These are phyloP conservation scores for Goniozus legneri DNA, from an alignment of 1,140 invertebrate species.

Conservation along the genomic window DNA sequence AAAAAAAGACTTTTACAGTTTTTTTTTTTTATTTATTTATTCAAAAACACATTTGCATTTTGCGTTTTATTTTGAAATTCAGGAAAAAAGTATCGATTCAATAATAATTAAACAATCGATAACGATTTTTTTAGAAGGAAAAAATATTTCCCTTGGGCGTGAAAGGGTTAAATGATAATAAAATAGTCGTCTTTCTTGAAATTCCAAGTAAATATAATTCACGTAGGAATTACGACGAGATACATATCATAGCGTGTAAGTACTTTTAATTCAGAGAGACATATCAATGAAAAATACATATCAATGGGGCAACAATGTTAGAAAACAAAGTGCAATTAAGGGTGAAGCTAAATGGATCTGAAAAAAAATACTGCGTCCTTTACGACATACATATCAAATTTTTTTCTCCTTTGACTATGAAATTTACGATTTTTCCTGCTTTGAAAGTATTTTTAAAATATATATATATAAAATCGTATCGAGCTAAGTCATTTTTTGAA, in stretches of 20 bases:
- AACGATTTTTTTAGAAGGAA: too few species aligned
- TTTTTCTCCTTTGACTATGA: neutral
- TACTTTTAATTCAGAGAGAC: constrained; percentile 8
- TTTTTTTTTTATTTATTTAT: too few species aligned
- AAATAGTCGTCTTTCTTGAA: neutral
- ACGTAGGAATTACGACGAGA: constrained; percentile 10
- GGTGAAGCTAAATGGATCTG: too few species aligned
- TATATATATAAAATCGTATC: too few species aligned
- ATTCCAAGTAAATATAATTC: neutral
- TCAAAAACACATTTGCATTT: neutral
- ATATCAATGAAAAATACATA: too few species aligned
- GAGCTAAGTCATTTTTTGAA: constrained; percentile 15
- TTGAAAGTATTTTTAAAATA: neutral
- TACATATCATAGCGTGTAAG: constrained; percentile 30
- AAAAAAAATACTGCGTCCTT: neutral
- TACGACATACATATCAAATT: neutral
- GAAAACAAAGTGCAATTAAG: too few species aligned
- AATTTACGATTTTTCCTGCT: neutral
- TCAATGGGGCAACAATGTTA: too few species aligned
- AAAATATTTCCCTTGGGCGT: too few species aligned
- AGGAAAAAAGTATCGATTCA: neutral
- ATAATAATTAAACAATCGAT: too few species aligned
- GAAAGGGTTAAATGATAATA: too few species aligned
- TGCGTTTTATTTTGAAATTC: neutral
- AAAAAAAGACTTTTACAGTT: too few species aligned